phyloP scores from a whole-genome alignment of 2,888 invertebrate genomes.

The Apoda limacodes region DNA sequence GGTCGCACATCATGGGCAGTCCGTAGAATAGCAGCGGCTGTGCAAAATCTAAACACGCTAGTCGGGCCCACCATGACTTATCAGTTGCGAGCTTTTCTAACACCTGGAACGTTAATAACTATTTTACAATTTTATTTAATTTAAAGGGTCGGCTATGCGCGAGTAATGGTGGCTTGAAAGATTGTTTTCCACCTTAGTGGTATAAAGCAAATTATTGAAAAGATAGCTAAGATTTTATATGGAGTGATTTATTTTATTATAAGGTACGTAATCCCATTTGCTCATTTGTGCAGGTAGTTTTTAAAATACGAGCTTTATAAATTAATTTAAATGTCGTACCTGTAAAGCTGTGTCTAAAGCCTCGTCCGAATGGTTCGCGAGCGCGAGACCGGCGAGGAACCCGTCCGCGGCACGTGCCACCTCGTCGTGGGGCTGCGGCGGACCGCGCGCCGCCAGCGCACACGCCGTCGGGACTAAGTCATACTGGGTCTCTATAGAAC shows the following conservation, averaged over 20 bases:
- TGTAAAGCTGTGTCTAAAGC: slow-evolving; percentile 71
- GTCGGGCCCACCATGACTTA: slow-evolving; percentile 77
- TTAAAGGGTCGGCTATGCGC: no score
- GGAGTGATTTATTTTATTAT: no score
- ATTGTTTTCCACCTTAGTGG: no score
- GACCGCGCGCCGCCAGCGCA: slow-evolving; percentile 77
- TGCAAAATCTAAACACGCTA: slow-evolving; percentile 75
- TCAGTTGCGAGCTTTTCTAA: slow-evolving; percentile 23
- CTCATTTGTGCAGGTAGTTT: neutral
- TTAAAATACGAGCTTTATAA: neutral
- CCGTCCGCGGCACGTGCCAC: slow-evolving; percentile 74
- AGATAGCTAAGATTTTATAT: no score
- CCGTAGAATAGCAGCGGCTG: slow-evolving; percentile 80
- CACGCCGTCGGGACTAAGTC: slow-evolving; percentile 74
- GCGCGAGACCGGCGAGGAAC: slow-evolving; percentile 76
- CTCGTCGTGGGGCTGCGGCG: slow-evolving; percentile 79
- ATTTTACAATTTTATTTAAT: no score
- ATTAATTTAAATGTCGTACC: slow-evolving; percentile 59
- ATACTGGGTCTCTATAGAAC: slow-evolving; percentile 68
- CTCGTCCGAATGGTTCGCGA: slow-evolving; percentile 68
- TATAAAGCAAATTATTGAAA: no score
- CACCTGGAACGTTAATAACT: no score
- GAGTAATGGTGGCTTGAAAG: no score
- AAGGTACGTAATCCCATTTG: slow-evolving; percentile 3
- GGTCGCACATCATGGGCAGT: slow-evolving; percentile 71